Evolutionary conservation across 2,888 invertebrate genomes (phyloP).

Genomic region (Selenia dentaria): DNA sequence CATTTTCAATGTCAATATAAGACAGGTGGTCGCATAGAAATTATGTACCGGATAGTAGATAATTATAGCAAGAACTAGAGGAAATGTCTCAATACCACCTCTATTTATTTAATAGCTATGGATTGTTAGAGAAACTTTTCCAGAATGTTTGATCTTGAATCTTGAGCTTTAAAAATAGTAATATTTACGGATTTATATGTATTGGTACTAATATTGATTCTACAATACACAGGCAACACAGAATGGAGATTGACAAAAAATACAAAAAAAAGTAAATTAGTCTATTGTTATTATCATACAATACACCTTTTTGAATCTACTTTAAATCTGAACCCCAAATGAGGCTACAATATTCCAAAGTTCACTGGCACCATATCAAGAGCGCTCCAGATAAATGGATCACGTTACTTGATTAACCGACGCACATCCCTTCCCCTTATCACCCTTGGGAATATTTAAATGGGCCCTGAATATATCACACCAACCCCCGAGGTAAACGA

Average conservation of each 20-base stretch:
- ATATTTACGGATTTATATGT: no score
- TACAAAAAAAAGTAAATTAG: no score
- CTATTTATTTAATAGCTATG: slow-evolving; percentile 12
- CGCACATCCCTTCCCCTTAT: slow-evolving; percentile 79
- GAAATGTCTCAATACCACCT: slow-evolving; percentile 31
- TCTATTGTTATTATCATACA: no score
- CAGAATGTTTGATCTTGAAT: slow-evolving; percentile 6
- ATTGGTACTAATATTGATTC: no score
- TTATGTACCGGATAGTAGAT: slow-evolving; percentile 29
- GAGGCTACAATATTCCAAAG: slow-evolving; percentile 76
- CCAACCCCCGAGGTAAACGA: slow-evolving; percentile 68
- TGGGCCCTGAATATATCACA: slow-evolving; percentile 81
- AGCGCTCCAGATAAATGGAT: slow-evolving; percentile 82
- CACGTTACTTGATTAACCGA: slow-evolving; percentile 84
- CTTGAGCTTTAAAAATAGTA: no score
- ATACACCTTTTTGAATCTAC: slow-evolving; percentile 10
- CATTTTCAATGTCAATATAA: slow-evolving; percentile 34
- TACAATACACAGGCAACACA: no score
- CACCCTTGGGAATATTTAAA: slow-evolving; percentile 83
- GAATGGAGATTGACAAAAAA: no score
- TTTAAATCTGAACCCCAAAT: slow-evolving; percentile 62
- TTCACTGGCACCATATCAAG: slow-evolving; percentile 78
- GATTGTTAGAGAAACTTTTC: slow-evolving; percentile 21
- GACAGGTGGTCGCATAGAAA: slow-evolving; percentile 29
- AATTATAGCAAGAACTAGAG: slow-evolving; percentile 31